Evolutionary conservation across 2,113 vertebrate species (phyloP).

Genomic region (Anhinga anhinga): DNA sequence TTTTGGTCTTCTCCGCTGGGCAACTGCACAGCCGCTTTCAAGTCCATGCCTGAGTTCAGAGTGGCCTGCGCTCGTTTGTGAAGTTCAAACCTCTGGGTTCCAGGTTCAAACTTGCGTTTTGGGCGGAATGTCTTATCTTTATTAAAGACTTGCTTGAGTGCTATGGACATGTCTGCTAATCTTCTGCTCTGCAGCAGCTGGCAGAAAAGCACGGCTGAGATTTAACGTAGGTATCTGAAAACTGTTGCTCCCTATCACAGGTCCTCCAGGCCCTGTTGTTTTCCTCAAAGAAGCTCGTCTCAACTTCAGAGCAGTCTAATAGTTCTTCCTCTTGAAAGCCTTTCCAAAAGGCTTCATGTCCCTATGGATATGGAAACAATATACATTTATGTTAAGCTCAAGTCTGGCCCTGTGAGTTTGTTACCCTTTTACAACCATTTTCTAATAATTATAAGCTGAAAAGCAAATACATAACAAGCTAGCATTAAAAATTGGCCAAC

Average conservation of each 20-base stretch:
- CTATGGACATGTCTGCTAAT: constrained; percentile 76
- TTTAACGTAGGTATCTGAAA: constrained; percentile 17
- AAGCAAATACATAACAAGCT: not conserved
- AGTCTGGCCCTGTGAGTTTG: not conserved
- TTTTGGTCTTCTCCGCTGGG: constrained; percentile 83
- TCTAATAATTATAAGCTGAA: not conserved
- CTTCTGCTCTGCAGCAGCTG: constrained; percentile 17
- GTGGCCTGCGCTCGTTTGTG: constrained; percentile 84
- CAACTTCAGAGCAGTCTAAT: not conserved
- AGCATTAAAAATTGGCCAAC: not conserved
- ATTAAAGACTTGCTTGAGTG: constrained; percentile 86
- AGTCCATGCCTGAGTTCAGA: constrained; percentile 79
- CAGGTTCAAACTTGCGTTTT: constrained; percentile 86
- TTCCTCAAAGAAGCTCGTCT: not conserved
- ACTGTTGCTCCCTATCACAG: constrained; percentile 8
- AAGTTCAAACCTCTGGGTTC: constrained; percentile 86
- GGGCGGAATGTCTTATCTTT: constrained; percentile 88
- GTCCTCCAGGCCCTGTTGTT: not conserved
- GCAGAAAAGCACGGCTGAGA: constrained; percentile 33
- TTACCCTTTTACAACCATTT: not conserved
- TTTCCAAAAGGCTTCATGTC: constrained; percentile 33
- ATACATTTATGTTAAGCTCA: not conserved
- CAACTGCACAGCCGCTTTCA: constrained; percentile 80
- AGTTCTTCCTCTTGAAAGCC: constrained; percentile 44
- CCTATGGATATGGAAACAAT: constrained; percentile 55